Evolutionary conservation across 1,140 invertebrate species (phyloP), one percentile per base, ranked within the genome.

Genomic region (Phymastichus coffea): DNA sequence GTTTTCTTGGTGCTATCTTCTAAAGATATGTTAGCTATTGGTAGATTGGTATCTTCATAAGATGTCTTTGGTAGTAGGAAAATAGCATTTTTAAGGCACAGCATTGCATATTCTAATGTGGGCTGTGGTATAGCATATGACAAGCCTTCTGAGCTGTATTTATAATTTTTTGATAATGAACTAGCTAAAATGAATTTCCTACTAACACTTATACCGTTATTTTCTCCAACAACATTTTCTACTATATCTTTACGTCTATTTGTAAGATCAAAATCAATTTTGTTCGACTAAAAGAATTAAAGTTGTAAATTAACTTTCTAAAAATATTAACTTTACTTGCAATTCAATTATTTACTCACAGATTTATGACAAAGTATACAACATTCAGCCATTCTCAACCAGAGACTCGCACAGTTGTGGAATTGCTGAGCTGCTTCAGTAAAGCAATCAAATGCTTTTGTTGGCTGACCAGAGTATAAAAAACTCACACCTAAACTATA

Each of bases 311-410:
- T 22, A 54, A 59, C n/a, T 51, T 49, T 44, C 1, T 55, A 22
- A 26, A 26, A 25, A 25, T 38, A 33, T 61, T 61, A 41, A 41
- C 58, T 20, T 28, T 53, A 30, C 22, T 54, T 57, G 17, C 40
- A 41, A 55, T 61, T 26, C 57, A 49, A 64, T 56, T 48, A 47
- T 28, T 53, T 44, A 73, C 73, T 80, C 76, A 89, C 87, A 47
- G 81, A 71, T 81, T 89, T 88, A 61, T 89, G 82, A 38, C 83
- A 81, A 75, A 85, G 83, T 54, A 92, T 88, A 75, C 93, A 96
- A 72, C 94, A 96, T 78, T 98, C 96, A 1, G 95, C 93, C 66
- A 98, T 82, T 64, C 95, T 83, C 26, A 97, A 76, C 95, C 95
- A 98, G 3, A 98, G 82, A 47, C 92, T 82, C 1, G 94, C 90